A percentile compares a stretch with the other conserved stretches of the same genome.
Evolutionary conservation across 2,888 invertebrate genomes (phyloP).

Genomic region (Temnothorax rugatulus): DNA sequence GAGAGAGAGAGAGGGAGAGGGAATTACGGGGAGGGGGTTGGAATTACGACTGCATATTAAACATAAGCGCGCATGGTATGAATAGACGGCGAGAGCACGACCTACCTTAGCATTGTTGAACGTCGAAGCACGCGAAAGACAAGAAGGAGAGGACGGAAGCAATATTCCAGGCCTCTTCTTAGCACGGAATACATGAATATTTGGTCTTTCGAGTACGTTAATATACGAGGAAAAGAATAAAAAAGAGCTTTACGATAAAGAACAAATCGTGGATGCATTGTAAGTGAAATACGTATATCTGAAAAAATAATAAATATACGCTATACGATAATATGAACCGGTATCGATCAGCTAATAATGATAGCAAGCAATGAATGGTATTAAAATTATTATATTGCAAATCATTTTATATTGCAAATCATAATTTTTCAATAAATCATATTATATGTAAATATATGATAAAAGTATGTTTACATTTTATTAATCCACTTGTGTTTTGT

Average conservation of each 20-base stretch:
- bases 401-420: background rate
- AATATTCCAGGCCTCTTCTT: conserved; percentile 25
- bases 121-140: conserved; percentile 22
- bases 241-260: conserved; percentile 1
- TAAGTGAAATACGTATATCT: background rate
- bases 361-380: background rate
- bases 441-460: background rate
- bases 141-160: background rate
- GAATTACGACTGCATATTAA: conserved; percentile 51
- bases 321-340: background rate
- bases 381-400: background rate
- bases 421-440: background rate
- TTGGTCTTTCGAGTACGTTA: background rate
- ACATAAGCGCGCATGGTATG: conserved; percentile 33
- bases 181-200: conserved; percentile 11
- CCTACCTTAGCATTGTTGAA: conserved; percentile 41
- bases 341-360: background rate
- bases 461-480: background rate
- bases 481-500: background rate
- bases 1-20: background rate
- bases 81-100: conserved; percentile 22
- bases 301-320: background rate
- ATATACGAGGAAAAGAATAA: background rate
- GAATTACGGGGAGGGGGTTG: background rate
- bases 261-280: background rate